Evolutionary conservation across 2,888 invertebrate genomes (phyloP).

Genomic region (Campoplex capitator): DNA sequence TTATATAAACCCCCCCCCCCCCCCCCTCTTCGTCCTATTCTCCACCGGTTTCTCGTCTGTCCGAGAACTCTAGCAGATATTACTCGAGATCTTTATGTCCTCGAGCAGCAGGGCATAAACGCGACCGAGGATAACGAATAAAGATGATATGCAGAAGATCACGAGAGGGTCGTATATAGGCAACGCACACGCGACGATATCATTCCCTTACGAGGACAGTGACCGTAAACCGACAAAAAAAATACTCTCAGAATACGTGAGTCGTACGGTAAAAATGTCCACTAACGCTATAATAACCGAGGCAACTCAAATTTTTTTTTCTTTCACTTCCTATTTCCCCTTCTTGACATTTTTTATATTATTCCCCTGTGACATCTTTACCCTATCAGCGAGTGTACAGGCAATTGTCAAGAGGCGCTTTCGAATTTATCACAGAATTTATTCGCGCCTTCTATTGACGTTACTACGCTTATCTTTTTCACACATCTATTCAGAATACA

Average conservation of each 20-base stretch:
- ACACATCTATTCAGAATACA: not conserved
- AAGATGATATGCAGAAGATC: conserved; percentile 52
- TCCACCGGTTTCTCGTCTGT: not conserved
- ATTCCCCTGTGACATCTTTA: not conserved
- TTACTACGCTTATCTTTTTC: not conserved
- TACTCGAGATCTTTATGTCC: conserved; percentile 58
- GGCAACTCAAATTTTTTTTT: conserved; percentile 4
- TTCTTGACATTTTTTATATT: not conserved
- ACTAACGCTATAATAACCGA: conserved; percentile 34
- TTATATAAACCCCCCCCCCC: conserved; percentile 33
- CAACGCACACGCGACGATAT: conserved; percentile 26
- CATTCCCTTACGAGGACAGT: conserved; percentile 47
- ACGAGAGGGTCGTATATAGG: conserved; percentile 12
- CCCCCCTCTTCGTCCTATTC: not conserved
- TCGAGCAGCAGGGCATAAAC: conserved; percentile 22
- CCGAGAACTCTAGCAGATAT: conserved; percentile 26
- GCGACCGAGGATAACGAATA: conserved; percentile 45
- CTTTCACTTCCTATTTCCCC: not conserved
- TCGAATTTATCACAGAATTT: conserved; percentile 53
- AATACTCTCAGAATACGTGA: conserved; percentile 39
- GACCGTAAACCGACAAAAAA: conserved; percentile 52
- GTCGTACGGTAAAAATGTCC: conserved; percentile 33
- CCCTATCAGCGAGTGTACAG: conserved; percentile 10
- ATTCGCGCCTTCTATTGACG: conserved; percentile 21
- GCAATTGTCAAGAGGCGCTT: conserved; percentile 56